These are phyloP conservation scores for Nasonia oneida DNA, from an alignment of 2,888 invertebrate species.

Conservation along the genomic window DNA sequence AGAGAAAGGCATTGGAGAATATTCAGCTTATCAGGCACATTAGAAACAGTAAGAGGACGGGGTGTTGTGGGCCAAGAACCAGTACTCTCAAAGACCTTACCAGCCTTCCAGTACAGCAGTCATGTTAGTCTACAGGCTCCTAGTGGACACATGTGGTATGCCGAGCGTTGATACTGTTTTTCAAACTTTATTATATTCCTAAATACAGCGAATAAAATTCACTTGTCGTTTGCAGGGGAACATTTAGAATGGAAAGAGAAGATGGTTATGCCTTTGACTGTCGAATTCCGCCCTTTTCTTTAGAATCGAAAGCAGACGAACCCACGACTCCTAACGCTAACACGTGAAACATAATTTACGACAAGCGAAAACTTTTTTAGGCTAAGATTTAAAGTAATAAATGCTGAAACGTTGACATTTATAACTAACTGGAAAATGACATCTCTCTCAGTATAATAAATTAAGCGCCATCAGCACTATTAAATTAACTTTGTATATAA, in stretches of 20 bases:
- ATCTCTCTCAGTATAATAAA: conserved; percentile 55
- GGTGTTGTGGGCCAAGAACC: conserved; percentile 99
- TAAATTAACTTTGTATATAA: conserved; percentile 60
- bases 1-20: conserved; percentile 99
- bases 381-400: conserved; percentile 39
- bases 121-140: conserved; percentile 98
- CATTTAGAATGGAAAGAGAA: conserved; percentile 97
- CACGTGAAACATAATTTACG: conserved; percentile 62
- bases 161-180: background rate
- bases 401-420: conserved; percentile 32
- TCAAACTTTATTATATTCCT: background rate
- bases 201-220: conserved; percentile 5
- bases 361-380: conserved; percentile 28
- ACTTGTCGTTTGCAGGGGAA: conserved; percentile 87
- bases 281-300: conserved; percentile 97
- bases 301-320: conserved; percentile 95
- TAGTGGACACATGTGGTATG: conserved; percentile 98
- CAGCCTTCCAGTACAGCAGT: conserved; percentile 98
- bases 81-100: conserved; percentile 90
- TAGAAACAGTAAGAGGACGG: conserved; percentile 96
- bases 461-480: conserved; percentile 38
- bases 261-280: conserved; percentile 98
- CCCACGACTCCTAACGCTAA: conserved; percentile 75
- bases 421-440: conserved; percentile 37
- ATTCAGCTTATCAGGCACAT: conserved; percentile 94